Conservation (phyloP, 2,888 invertebrate genomes). For the Pycnomerus fuliginosus region DNA sequence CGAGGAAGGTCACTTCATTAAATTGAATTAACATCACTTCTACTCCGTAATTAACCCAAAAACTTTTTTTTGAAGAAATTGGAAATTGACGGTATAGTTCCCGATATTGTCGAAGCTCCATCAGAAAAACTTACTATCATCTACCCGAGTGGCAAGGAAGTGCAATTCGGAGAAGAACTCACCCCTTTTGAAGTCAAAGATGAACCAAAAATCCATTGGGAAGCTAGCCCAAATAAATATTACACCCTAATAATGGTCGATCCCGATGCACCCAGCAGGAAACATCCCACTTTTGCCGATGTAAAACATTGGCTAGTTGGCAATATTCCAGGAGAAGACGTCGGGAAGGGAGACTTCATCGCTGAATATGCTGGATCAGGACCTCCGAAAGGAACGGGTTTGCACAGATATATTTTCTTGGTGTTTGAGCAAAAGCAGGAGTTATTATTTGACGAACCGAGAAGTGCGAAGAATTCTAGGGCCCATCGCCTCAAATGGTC, state of each 20-base stretch:
- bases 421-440: conserved; percentile 64
- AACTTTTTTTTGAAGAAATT: background rate
- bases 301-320: conserved; percentile 80
- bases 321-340: conserved; percentile 66
- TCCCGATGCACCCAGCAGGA: conserved; percentile 17
- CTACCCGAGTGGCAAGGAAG: conserved; percentile 36
- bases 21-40: no score
- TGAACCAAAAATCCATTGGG: conserved; percentile 65
- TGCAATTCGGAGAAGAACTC: conserved; percentile 64
- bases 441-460: conserved; percentile 42
- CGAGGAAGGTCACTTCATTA: no score
- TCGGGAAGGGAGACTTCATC: conserved; percentile 63
- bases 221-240: conserved; percentile 56
- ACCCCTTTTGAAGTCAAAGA: conserved; percentile 72
- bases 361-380: conserved; percentile 66
- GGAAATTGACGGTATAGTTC: background rate
- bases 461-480: conserved; percentile 29
- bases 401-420: conserved; percentile 72
- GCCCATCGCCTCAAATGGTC: conserved; percentile 27
- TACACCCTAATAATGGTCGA: conserved; percentile 62
- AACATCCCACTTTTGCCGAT: conserved; percentile 56
- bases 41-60: no score
- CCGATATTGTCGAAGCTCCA: background rate
- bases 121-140: conserved; percentile 2
- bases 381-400: conserved; percentile 70